Conservation (phyloP, 2,113 vertebrate genomes). For the Nothobranchius furzeri region DNA sequence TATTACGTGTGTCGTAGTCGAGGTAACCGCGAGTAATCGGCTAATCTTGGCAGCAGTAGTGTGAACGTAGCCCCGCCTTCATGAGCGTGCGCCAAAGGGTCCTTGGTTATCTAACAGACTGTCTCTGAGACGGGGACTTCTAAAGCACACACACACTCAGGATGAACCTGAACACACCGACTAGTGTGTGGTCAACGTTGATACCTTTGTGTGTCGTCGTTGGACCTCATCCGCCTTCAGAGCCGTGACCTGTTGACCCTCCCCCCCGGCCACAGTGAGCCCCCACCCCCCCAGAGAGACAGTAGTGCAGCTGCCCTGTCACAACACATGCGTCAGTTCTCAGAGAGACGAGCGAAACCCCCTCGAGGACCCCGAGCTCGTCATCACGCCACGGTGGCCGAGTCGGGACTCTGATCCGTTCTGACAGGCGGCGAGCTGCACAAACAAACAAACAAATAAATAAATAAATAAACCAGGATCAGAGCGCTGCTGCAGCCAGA, state of each 20-base stretch:
- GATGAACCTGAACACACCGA: no score
- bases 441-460: constrained; percentile 30
- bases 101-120: no score
- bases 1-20: no score
- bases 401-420: constrained; percentile 51
- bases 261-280: constrained; percentile 54
- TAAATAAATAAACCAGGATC: constrained; percentile 20
- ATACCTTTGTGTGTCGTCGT: no score
- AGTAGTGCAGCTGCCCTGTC: constrained; percentile 54
- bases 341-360: constrained; percentile 41
- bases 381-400: constrained; percentile 58
- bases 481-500: constrained; percentile 4
- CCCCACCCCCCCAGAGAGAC: constrained; percentile 25
- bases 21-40: no score
- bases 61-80: no score
- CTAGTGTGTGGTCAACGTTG: no score
- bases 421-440: constrained; percentile 62
- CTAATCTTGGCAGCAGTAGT: no score
- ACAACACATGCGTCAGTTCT: constrained; percentile 66
- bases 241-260: constrained; percentile 42
- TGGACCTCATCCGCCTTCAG: not conserved
- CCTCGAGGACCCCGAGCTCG: constrained; percentile 39
- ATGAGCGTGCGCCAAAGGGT: no score
- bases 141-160: no score
- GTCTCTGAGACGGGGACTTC: no score